Evolutionary conservation across 2,113 vertebrate species (phyloP).

Genomic region (Lichenostomus cassidix): DNA sequence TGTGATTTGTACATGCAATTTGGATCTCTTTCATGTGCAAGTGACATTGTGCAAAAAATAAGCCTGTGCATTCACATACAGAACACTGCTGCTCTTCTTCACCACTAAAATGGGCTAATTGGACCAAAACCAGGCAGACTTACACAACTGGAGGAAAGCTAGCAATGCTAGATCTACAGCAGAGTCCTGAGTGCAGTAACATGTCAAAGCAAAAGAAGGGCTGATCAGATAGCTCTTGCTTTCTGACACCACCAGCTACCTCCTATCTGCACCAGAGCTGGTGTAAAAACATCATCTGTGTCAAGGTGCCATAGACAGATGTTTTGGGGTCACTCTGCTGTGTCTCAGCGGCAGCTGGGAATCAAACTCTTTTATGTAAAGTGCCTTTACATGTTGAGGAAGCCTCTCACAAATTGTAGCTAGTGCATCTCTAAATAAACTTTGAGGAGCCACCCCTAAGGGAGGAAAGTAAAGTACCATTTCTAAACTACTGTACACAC

Average conservation of each 20-base stretch:
- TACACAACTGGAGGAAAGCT: background rate
- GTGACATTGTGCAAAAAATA: background rate
- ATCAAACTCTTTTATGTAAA: background rate
- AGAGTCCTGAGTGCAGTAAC: background rate
- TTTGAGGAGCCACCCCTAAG: background rate
- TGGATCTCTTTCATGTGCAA: background rate
- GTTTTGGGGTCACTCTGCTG: background rate
- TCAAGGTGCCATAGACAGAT: background rate
- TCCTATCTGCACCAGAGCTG: background rate
- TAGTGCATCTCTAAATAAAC: background rate
- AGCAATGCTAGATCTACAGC: background rate
- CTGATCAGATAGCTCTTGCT: background rate
- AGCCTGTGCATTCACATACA: background rate
- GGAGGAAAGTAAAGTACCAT: background rate
- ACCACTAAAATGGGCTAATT: background rate
- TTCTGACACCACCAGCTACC: background rate
- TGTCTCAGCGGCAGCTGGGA: background rate
- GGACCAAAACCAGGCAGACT: background rate
- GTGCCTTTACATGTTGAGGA: background rate
- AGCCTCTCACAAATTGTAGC: background rate
- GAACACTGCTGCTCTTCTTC: background rate
- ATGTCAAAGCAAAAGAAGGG: background rate
- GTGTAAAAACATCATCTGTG: background rate
- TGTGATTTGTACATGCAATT: background rate
- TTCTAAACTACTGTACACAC: background rate